Percentiles rank a stretch among this genome's conserved stretches.
phyloP scores from a whole-genome alignment of 1,140 invertebrate species.

The Dolichoris vasculosae region DNA sequence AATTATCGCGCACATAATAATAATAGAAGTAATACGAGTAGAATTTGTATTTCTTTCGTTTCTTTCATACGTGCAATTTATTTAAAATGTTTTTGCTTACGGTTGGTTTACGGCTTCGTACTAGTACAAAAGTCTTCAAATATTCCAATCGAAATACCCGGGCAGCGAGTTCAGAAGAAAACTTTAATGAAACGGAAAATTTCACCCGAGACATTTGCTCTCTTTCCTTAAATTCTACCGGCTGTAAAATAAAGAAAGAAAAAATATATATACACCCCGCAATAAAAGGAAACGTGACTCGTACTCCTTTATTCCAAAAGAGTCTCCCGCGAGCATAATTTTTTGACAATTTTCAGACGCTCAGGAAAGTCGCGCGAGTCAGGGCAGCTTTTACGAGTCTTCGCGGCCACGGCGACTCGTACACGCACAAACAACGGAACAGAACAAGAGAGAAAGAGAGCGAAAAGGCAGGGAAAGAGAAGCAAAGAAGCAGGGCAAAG shows the following conservation, averaged over 20 bases:
- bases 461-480: background rate
- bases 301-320: background rate
- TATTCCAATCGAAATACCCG: background rate
- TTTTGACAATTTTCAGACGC: slow-evolving; percentile 44
- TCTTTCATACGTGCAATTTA: background rate
- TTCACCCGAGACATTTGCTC: background rate
- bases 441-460: background rate
- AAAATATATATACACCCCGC: background rate
- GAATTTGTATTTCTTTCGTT: background rate
- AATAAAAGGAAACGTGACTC: slow-evolving; percentile 1
- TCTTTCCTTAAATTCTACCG: background rate
- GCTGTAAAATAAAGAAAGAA: background rate
- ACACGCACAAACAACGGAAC: background rate
- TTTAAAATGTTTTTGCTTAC: background rate
- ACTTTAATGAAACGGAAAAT: slow-evolving; percentile 30
- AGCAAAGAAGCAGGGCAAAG: background rate
- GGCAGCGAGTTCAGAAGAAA: background rate
- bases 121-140: background rate
- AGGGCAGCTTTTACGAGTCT: slow-evolving; percentile 24
- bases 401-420: background rate
- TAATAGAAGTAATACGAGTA: no score
- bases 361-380: slow-evolving; percentile 10
- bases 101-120: background rate
- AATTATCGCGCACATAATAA: no score
- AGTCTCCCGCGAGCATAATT: slow-evolving; percentile 7